Evolutionary conservation across 2,888 invertebrate genomes (phyloP), one percentile per base, ranked within the genome.

Genomic region (Helobdella robusta): DNA sequence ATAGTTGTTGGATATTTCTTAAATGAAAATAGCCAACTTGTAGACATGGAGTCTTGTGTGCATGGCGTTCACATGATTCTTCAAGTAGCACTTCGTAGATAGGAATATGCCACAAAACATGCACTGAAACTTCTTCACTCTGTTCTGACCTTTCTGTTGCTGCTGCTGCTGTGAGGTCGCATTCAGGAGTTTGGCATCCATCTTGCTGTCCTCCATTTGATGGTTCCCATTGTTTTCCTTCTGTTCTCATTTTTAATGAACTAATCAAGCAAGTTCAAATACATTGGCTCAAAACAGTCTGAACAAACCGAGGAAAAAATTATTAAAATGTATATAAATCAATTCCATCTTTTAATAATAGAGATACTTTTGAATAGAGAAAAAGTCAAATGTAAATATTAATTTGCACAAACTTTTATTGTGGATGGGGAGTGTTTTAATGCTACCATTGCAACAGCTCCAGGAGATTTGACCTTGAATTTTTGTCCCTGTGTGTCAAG

Each of bases 1-100:
- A n/a, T n/a, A n/a, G n/a, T n/a, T n/a, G n/a, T n/a, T n/a, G n/a
- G n/a, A n/a, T n/a, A n/a, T n/a, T n/a, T n/a, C n/a, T n/a, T n/a
- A n/a, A n/a, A n/a, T n/a, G n/a, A n/a, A 28, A 58, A 11, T 6
- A 4, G 25, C 46, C 23, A 11, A 62, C 46, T 69, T 69, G 66
- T 70, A 71, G 46, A 71, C 67, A 34, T 69, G 67, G 8, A 70
- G 64, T 25, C 68, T 65, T 25, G 71, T 71, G 68, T 71, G 71
- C 62, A 71, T 69, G 23, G 71, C 70, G 30, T 71, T 71, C 66
- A 71, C 69, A 64, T 71, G 71, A 61, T 70, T 71, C 52, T 70
- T 71, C 63, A 71, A 54, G 64, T 71, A 71, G 66, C 66, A 68
- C 66, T 71, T 71, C 64, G 71, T 69, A 18, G 71, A 71, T 32